phyloP scores from a whole-genome alignment of 2,113 vertebrate species.

The Catharus bicknelli region DNA sequence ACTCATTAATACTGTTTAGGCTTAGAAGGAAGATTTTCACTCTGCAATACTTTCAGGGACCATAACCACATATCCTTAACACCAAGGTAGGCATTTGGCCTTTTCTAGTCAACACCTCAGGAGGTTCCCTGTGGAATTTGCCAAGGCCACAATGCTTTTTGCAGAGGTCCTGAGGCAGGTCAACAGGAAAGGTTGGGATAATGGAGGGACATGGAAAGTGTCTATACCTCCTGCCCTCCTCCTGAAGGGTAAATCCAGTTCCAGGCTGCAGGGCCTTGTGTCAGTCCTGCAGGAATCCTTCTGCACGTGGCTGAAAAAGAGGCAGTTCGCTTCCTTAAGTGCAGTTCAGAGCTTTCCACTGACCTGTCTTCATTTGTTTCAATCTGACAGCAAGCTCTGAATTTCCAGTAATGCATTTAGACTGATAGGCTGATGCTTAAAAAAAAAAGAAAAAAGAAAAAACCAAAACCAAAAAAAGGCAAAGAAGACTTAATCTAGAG shows the following conservation, averaged over 20 bases:
- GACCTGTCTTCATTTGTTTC: not conserved
- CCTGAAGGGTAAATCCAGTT: not conserved
- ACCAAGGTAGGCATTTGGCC: not conserved
- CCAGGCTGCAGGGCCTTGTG: not conserved
- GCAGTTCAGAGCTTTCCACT: not conserved
- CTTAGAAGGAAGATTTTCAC: not conserved
- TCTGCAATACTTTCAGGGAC: not conserved
- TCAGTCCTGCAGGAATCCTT: not conserved
- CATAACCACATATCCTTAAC: not conserved
- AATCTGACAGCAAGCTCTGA: not conserved
- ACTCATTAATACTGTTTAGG: not conserved
- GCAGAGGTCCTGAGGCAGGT: not conserved
- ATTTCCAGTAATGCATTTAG: not conserved
- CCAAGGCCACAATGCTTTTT: not conserved
- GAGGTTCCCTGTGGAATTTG: not conserved
- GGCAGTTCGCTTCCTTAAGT: not conserved
- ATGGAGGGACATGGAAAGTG: not conserved
- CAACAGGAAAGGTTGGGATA: not conserved
- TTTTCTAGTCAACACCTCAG: fast-evolving
- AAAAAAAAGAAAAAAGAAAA: not conserved
- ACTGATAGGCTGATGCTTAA: not conserved
- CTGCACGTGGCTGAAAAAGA: not conserved
- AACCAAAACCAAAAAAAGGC: no score
- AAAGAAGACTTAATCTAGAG: not conserved
- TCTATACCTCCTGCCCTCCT: not conserved